These are phyloP conservation scores for Agriotes lineatus DNA, from an alignment of 2,888 invertebrate species.

Conservation along the genomic window DNA sequence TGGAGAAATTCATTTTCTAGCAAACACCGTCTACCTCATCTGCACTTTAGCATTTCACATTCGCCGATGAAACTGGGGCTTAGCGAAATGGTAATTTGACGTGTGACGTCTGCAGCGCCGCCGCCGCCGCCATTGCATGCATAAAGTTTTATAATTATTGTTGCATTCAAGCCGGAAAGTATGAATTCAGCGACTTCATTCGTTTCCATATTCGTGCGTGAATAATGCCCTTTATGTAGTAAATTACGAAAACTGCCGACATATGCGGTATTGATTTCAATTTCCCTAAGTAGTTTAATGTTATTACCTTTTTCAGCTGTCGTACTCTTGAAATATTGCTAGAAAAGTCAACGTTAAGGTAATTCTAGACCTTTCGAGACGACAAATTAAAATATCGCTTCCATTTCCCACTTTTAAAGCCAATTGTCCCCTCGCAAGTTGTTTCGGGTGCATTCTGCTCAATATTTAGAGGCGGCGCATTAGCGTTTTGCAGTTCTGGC, in stretches of 20 bases:
- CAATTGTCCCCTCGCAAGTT: neutral
- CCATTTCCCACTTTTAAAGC: neutral
- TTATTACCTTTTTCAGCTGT: neutral
- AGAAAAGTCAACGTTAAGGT: constrained; percentile 2
- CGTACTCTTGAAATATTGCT: constrained; percentile 3
- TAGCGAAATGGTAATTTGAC: constrained; percentile 7
- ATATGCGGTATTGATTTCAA: constrained; percentile 13
- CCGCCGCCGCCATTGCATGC: neutral
- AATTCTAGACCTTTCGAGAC: too few species aligned
- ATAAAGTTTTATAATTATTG: constrained; percentile 6
- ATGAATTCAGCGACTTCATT: neutral
- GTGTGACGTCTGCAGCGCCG: constrained; percentile 4
- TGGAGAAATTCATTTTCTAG: too few species aligned
- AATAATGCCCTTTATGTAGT: neutral
- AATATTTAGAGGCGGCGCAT: neutral
- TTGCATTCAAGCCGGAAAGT: neutral
- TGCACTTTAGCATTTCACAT: constrained; percentile 13
- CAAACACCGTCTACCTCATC: constrained; percentile 11
- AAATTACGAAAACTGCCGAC: neutral
- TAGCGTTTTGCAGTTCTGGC: constrained; percentile 7
- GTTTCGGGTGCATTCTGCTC: neutral
- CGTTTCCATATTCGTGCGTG: neutral
- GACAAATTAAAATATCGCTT: too few species aligned
- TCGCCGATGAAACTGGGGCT: constrained; percentile 1
- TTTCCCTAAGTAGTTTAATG: constrained; percentile 20